Evolutionary conservation across 2,113 vertebrate genomes (phyloP), one percentile per base, ranked within the genome.

Genomic region (Engraulis encrasicolus): DNA sequence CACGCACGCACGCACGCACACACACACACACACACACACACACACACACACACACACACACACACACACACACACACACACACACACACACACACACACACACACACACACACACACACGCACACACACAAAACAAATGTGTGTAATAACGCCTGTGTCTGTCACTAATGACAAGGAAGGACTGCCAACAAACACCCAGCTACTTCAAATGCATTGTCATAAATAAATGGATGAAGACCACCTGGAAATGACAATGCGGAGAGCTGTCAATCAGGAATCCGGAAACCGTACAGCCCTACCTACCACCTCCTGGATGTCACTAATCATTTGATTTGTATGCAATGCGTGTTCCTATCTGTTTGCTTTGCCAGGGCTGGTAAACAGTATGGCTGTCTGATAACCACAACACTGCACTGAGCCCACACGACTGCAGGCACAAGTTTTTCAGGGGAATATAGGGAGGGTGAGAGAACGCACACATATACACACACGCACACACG

Each of bases 161-260:
- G 23, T 66, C 58, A 31, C 58, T 31, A 66, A 27, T 66, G 58
- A 66, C 23, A 31, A 27, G 58, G 58, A 66, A n/a, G n/a, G n/a
- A n/a, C 14, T 66, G 58, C 9, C 58, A 66, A 14, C 58, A 7
- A 66, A 9, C 58, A 66, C 23, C 23, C 58, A 66, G 23, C 58
- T 14, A 5, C 58, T 31, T 66, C 23, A 66, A 66, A 66, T 27
- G 58, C 1, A 14, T 12, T 11, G 31, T 66, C 58, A 66, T 66
- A 31, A 66, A 66, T 66, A 66, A 66, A 66, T 66, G 23, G 23
- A 66, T 66, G 58, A 66, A 66, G 23, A 66, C 58, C 58, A 66
- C 23, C 58, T 27, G 15, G 23, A 66, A 66, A 14, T 66, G 58
- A 14, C 23, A 9, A 31, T 7, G 58, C 23, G 11, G 23, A 66